A percentile compares a stretch with the other conserved stretches of the same genome.
These are phyloP conservation scores for Nannobrachium achirus DNA, from an alignment of 2,113 vertebrate genomes.

Conservation along the genomic window DNA sequence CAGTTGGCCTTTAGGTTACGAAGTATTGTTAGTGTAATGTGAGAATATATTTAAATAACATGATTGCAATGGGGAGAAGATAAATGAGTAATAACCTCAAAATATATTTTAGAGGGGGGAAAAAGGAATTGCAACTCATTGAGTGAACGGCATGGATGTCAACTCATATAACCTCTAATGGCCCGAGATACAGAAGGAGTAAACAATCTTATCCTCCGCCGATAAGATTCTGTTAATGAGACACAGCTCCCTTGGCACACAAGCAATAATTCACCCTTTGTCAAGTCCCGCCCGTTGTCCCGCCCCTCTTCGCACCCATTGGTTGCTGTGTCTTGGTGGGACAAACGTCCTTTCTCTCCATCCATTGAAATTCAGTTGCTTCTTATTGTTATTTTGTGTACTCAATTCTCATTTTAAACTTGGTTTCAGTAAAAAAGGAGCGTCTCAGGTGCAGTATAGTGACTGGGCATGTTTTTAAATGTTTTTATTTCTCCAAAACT, in stretches of 20 bases:
- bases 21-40: slow-evolving; percentile 13
- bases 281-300: no score
- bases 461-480: no score
- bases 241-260: slow-evolving; percentile 22
- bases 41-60: neutral
- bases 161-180: slow-evolving; percentile 42
- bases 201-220: slow-evolving; percentile 63
- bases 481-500: no score
- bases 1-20: slow-evolving; percentile 20
- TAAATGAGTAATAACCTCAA: neutral
- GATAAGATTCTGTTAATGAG: slow-evolving; percentile 45
- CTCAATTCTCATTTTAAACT: no score
- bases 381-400: no score
- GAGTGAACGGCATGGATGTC: neutral
- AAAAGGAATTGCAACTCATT: neutral
- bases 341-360: no score
- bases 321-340: no score
- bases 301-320: no score
- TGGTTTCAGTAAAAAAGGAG: no score
- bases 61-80: neutral
- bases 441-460: no score
- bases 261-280: no score
- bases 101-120: neutral
- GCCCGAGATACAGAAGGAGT: slow-evolving; percentile 54
- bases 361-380: no score